phyloP scores from a whole-genome alignment of 2,113 vertebrate genomes.

The Triplophysa siluroides region DNA sequence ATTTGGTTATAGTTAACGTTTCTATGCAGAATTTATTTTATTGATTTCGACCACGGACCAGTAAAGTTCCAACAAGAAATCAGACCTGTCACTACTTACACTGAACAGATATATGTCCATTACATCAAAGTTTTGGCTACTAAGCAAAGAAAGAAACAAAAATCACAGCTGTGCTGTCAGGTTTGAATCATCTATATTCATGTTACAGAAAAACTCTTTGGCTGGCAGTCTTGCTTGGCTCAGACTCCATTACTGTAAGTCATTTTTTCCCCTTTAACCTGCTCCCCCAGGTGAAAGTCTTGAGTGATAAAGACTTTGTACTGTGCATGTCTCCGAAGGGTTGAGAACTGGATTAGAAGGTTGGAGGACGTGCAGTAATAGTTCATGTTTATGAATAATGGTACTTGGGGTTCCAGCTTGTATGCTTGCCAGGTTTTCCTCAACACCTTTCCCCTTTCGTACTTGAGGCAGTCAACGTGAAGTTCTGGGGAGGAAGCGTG shows the following conservation, averaged over 20 bases:
- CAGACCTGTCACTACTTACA: conserved; percentile 30
- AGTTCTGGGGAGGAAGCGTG: conserved; percentile 65
- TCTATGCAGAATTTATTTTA: conserved; percentile 5
- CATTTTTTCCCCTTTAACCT: conserved; percentile 28
- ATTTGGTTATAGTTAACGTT: not conserved
- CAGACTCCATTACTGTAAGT: conserved; percentile 23
- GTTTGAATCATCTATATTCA: conserved; percentile 47
- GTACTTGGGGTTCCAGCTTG: conserved; percentile 61
- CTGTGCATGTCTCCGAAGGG: conserved; percentile 54
- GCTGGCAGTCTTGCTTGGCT: conserved; percentile 52
- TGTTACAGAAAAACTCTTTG: conserved; percentile 41
- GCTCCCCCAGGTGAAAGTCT: conserved; percentile 52
- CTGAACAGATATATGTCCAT: conserved; percentile 6
- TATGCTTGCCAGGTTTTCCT: conserved; percentile 65
- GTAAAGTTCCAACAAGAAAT: not conserved
- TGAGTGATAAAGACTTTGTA: conserved; percentile 59
- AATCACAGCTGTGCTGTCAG: conserved; percentile 44
- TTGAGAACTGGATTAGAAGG: conserved; percentile 48
- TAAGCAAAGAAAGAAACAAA: conserved; percentile 23
- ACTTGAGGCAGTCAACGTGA: conserved; percentile 63
- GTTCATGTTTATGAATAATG: conserved; percentile 64
- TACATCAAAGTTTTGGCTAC: conserved; percentile 27
- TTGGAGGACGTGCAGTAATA: conserved; percentile 55
- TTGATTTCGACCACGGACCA: conserved; percentile 13
- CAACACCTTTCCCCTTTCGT: conserved; percentile 61